Conservation (phyloP, 2,888 invertebrate genomes). For the Sminthurides aquaticus region DNA sequence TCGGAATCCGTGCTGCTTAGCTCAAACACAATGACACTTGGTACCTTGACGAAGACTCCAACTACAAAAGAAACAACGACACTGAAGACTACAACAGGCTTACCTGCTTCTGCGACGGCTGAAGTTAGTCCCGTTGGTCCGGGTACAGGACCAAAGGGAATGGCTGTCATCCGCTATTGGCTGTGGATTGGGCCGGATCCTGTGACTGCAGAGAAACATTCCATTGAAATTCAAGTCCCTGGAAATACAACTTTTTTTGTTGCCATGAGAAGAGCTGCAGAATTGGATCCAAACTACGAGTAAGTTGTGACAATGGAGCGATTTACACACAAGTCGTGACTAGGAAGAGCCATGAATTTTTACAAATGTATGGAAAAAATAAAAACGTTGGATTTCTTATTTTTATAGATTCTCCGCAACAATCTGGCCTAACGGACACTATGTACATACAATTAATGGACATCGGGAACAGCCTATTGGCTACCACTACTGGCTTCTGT, state of each 20-base stretch:
- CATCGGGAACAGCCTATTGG: constrained; percentile 72
- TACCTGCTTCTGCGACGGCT: neutral
- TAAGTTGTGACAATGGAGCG: constrained; percentile 2
- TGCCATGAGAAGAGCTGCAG: constrained; percentile 77
- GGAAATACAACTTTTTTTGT: constrained; percentile 59
- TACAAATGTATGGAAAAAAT: no score
- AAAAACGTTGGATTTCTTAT: no score
- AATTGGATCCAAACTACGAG: constrained; percentile 48
- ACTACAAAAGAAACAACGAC: neutral
- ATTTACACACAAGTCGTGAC: no score
- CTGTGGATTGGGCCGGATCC: constrained; percentile 77
- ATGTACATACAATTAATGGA: constrained; percentile 76
- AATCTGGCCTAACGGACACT: constrained; percentile 87
- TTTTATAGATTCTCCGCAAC: constrained; percentile 71
- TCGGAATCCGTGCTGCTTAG: neutral
- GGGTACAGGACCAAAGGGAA: constrained; percentile 38
- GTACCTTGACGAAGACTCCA: neutral
- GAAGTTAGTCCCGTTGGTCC: neutral
- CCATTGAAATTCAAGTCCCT: constrained; percentile 63
- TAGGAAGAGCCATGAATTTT: no score
- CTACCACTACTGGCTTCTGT: constrained; percentile 83
- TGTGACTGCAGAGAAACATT: constrained; percentile 64
- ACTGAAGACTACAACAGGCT: neutral
- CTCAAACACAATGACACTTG: neutral
- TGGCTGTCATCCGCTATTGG: constrained; percentile 64